Evolutionary conservation across 2,888 invertebrate species (phyloP).

Genomic region (Pyrochroa serraticornis): DNA sequence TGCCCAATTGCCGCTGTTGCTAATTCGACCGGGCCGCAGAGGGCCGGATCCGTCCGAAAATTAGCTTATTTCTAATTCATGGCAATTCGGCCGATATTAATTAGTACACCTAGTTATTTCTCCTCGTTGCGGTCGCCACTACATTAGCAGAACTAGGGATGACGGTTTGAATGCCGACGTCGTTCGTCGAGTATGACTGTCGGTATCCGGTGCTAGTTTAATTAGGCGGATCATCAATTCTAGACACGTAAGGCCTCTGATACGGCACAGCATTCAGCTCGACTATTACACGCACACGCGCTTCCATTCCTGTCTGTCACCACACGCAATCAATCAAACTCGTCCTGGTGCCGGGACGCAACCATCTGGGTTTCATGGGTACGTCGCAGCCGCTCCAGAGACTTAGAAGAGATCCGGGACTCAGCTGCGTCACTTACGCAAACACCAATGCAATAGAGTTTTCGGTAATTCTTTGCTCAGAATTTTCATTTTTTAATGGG

Average conservation of each 20-base stretch:
- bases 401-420: too few species aligned
- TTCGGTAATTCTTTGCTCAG: too few species aligned
- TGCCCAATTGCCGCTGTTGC: background rate
- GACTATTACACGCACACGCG: conserved; percentile 25
- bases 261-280: conserved; percentile 24
- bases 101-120: background rate
- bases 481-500: too few species aligned
- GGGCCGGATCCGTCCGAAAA: too few species aligned
- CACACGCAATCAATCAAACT: conserved; percentile 26
- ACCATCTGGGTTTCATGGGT: background rate
- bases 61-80: conserved; percentile 6
- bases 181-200: conserved; percentile 18
- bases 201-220: conserved; percentile 36
- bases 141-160: conserved; percentile 16
- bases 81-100: conserved; percentile 1
- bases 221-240: conserved; percentile 47
- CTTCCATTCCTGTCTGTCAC: conserved; percentile 15
- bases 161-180: conserved; percentile 12
- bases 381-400: background rate
- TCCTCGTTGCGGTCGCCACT: background rate
- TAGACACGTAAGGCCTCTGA: conserved; percentile 32
- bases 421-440: too few species aligned
- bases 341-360: background rate
- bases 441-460: too few species aligned
- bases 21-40: too few species aligned